These are phyloP conservation scores for Microtus oregoni DNA, from an alignment of 2,113 vertebrate genomes.

Conservation along the genomic window DNA sequence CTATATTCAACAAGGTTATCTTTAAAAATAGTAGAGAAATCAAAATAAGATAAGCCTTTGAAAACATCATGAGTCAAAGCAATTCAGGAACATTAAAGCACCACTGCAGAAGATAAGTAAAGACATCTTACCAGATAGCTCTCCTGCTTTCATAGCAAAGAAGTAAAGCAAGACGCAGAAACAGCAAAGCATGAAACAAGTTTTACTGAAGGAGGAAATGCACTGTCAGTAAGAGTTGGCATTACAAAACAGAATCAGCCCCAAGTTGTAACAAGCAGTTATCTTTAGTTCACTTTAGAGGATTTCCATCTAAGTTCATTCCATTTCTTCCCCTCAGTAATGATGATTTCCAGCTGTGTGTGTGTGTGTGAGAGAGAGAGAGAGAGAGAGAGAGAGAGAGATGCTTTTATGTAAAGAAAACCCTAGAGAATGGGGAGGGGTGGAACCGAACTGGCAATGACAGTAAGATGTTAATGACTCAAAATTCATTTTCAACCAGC, in stretches of 20 bases:
- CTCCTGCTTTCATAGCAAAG: neutral
- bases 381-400: too few relatives aligned
- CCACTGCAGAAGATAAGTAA: neutral
- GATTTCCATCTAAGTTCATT: neutral
- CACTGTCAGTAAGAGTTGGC: neutral
- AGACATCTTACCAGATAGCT: neutral
- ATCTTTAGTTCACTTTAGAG: neutral
- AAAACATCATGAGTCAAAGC: neutral
- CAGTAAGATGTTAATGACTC: neutral
- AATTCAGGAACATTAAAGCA: neutral
- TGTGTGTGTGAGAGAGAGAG: neutral
- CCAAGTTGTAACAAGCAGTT: neutral
- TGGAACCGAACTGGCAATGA: neutral
- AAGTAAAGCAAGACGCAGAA: neutral
- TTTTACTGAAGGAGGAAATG: neutral
- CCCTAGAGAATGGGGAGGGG: neutral
- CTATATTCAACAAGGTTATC: neutral
- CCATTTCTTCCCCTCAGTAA: neutral
- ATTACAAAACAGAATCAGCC: neutral
- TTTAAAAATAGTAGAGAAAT: neutral
- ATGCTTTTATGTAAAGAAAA: neutral
- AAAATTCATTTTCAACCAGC: too few relatives aligned
- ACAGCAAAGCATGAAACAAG: neutral
- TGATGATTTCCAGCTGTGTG: neutral
- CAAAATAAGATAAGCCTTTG: neutral